Evolutionary conservation across 2,888 invertebrate genomes (phyloP).

Genomic region (Epinotia demarniana): DNA sequence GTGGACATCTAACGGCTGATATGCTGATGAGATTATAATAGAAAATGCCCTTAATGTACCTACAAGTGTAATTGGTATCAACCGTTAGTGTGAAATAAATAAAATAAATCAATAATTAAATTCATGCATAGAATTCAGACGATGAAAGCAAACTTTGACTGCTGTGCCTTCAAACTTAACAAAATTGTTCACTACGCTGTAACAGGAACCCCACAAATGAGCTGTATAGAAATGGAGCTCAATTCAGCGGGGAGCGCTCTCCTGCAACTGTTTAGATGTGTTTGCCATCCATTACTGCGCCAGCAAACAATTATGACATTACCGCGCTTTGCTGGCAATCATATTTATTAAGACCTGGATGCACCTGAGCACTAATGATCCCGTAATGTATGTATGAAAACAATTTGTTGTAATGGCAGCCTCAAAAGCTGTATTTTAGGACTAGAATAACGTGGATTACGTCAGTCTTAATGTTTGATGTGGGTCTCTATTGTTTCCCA

Average conservation of each 20-base stretch:
- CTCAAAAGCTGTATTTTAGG: background rate
- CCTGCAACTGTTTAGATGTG: slow-evolving; percentile 44
- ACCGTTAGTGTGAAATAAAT: too few species aligned
- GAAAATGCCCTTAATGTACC: too few species aligned
- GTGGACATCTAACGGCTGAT: too few species aligned
- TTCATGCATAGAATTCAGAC: too few species aligned
- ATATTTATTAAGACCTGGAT: slow-evolving; percentile 13
- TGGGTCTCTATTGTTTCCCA: too few species aligned
- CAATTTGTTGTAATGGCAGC: background rate
- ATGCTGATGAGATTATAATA: too few species aligned
- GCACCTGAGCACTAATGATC: slow-evolving; percentile 11
- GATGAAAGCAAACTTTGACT: background rate
- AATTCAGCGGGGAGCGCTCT: slow-evolving; percentile 44
- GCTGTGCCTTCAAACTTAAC: background rate
- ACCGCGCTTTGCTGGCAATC: slow-evolving; percentile 10
- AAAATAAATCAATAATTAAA: too few species aligned
- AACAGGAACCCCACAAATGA: slow-evolving; percentile 19
- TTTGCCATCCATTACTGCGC: slow-evolving; percentile 42
- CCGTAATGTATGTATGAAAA: background rate
- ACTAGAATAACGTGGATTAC: background rate
- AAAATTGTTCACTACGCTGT: slow-evolving; percentile 8
- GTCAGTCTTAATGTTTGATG: too few species aligned
- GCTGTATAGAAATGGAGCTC: slow-evolving; percentile 45
- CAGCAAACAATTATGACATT: slow-evolving; percentile 27
- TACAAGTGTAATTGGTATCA: too few species aligned